Evolutionary conservation across 2,797 vertebrate species (phyloP).

Genomic region (Sternarchorhynchus goeldii): DNA sequence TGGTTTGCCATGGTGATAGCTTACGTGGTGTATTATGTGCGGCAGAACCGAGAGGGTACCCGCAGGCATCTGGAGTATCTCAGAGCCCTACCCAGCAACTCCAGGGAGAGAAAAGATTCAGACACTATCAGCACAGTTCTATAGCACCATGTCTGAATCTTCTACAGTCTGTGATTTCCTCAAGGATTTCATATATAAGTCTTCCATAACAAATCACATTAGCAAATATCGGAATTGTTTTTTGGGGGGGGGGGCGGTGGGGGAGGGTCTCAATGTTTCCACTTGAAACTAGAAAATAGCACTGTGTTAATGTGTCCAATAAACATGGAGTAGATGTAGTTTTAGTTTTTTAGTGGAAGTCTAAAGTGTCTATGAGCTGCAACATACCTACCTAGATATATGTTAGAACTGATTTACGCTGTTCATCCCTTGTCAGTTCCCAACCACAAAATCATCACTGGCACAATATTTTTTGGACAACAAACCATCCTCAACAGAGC

Average conservation of each 20-base stretch:
- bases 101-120: conserved; percentile 70
- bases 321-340: not conserved
- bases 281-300: not conserved
- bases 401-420: no score
- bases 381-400: no score
- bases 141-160: conserved; percentile 41
- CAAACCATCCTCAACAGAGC: no score
- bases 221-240: not conserved
- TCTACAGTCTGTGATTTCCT: not conserved
- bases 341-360: not conserved
- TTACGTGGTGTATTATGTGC: conserved; percentile 88
- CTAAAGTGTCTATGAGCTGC: not conserved
- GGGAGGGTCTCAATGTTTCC: not conserved
- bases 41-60: conserved; percentile 91
- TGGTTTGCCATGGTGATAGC: conserved; percentile 97
- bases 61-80: conserved; percentile 92
- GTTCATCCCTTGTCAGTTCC: no score
- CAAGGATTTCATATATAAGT: not conserved
- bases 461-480: no score
- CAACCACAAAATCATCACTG: no score
- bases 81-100: conserved; percentile 86
- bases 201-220: not conserved
- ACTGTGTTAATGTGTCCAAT: conserved; percentile 3
- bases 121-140: conserved; percentile 76
- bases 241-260: no score